Percentiles rank a stretch among this genome's conserved stretches.
These are phyloP conservation scores for Clunio marinus DNA, from an alignment of 2,888 invertebrate species.

Conservation along the genomic window DNA sequence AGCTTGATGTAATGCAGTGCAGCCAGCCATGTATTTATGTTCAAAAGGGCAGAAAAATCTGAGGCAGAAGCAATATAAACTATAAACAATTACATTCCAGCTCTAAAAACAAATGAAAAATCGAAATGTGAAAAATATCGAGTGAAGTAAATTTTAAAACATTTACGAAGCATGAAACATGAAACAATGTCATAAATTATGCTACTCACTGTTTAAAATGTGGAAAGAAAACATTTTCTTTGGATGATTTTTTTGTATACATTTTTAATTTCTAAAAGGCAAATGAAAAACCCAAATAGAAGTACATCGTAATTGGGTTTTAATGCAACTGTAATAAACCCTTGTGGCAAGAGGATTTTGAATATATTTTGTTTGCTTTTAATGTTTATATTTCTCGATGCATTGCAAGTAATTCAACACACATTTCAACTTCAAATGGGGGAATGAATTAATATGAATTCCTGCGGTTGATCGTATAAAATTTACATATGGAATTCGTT, in stretches of 20 bases:
- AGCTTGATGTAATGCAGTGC: neutral
- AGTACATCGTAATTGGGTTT: slow-evolving; percentile 6
- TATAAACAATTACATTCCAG: neutral
- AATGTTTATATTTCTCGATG: too few relatives aligned
- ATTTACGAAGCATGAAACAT: slow-evolving; percentile 16
- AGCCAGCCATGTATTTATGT: neutral
- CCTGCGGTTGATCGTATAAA: too few relatives aligned
- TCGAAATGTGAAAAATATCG: slow-evolving; percentile 13
- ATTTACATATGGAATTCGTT: too few relatives aligned
- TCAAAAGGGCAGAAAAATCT: too few relatives aligned
- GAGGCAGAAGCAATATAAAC: neutral
- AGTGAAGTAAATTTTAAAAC: too few relatives aligned
- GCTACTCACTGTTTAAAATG: slow-evolving; percentile 2
- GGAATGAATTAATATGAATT: too few relatives aligned
- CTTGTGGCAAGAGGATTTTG: neutral
- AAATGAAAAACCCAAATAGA: too few relatives aligned
- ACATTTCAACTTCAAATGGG: too few relatives aligned
- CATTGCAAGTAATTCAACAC: neutral
- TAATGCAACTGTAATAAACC: slow-evolving; percentile 28
- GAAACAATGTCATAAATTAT: slow-evolving; percentile 24
- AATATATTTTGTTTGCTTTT: neutral
- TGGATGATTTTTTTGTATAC: slow-evolving; percentile 13
- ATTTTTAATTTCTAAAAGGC: too few relatives aligned
- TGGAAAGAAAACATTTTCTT: too few relatives aligned
- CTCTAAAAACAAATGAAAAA: slow-evolving; percentile 20